Evolutionary conservation across 2,797 vertebrate genomes (phyloP).

Genomic region (Ctenochaetus hawaiiensis): DNA sequence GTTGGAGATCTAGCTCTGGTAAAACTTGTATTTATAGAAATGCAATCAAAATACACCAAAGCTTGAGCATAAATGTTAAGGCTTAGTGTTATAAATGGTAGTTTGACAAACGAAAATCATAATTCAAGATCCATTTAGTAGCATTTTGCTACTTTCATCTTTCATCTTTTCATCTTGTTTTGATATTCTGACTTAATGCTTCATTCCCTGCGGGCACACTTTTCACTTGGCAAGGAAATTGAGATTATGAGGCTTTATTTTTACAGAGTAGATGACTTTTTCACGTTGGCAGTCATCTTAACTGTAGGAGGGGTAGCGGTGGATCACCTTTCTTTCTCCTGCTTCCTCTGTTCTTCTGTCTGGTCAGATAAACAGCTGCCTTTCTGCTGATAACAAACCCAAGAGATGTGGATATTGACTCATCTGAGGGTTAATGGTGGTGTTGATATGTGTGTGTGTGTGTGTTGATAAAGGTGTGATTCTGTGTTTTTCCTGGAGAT

Average conservation of each 20-base stretch:
- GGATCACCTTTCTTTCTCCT: constrained; percentile 38
- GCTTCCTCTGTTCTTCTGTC: constrained; percentile 47
- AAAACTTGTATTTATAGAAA: neutral
- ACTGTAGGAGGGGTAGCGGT: constrained; percentile 37
- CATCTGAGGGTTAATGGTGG: constrained; percentile 45
- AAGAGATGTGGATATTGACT: constrained; percentile 60
- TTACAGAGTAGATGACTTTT: constrained; percentile 39
- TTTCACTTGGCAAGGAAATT: constrained; percentile 36
- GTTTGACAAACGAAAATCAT: neutral
- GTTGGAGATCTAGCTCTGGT: neutral
- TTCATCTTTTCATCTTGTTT: constrained; percentile 34
- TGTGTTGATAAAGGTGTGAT: constrained; percentile 55
- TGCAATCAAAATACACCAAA: neutral
- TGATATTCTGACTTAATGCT: constrained; percentile 25
- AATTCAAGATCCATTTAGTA: neutral
- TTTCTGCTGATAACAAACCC: constrained; percentile 45
- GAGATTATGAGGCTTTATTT: constrained; percentile 40
- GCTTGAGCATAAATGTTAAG: neutral
- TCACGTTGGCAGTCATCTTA: constrained; percentile 54
- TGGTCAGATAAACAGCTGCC: constrained; percentile 57
- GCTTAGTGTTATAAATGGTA: neutral
- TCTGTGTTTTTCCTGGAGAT: constrained; percentile 37
- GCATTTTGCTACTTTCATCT: too few relatives aligned
- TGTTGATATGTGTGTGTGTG: constrained; percentile 45
- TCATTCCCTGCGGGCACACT: constrained; percentile 11